phyloP scores from a whole-genome alignment of 2,888 invertebrate species.

The Drosophila meridionalis region DNA sequence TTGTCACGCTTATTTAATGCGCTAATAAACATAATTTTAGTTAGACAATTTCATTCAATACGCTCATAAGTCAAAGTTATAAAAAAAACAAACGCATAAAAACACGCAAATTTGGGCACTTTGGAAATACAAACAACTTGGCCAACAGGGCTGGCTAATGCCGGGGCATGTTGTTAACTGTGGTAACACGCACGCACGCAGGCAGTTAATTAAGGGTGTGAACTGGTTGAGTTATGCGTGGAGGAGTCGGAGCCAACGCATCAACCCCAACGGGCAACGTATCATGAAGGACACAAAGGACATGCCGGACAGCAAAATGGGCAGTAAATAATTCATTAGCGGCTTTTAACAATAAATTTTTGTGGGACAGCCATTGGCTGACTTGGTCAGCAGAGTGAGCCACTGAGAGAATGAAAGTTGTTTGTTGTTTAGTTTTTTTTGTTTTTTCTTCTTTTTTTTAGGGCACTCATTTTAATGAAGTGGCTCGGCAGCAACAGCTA shows the following conservation, averaged over 20 bases:
- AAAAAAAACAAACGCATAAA: conserved; percentile 13
- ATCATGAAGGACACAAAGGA: conserved; percentile 39
- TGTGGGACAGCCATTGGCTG: conserved; percentile 53
- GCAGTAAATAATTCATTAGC: conserved; percentile 82
- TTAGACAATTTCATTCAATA: conserved; percentile 49
- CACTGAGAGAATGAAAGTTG: conserved; percentile 11
- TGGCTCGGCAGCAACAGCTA: conserved; percentile 59
- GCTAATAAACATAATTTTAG: conserved; percentile 69
- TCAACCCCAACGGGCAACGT: conserved; percentile 18
- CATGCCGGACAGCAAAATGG: conserved; percentile 56
- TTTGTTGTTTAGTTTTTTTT: background rate
- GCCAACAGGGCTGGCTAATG: conserved; percentile 27
- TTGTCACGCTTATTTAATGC: conserved; percentile 66
- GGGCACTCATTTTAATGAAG: conserved; percentile 75
- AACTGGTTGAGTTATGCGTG: conserved; percentile 81
- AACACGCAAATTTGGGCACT: conserved; percentile 66
- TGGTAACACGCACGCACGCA: conserved; percentile 71
- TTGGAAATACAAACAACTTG: conserved; percentile 45
- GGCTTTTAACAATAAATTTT: conserved; percentile 80
- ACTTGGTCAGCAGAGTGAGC: conserved; percentile 18
- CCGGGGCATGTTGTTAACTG: conserved; percentile 45
- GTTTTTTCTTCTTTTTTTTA: background rate
- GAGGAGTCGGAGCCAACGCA: conserved; percentile 39
- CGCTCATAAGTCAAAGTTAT: conserved; percentile 22
- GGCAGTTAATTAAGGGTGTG: conserved; percentile 83